Evolutionary conservation across 2,113 vertebrate genomes (phyloP), one percentile per base, ranked within the genome.

Genomic region (Pseudorectes ferrugineus): DNA sequence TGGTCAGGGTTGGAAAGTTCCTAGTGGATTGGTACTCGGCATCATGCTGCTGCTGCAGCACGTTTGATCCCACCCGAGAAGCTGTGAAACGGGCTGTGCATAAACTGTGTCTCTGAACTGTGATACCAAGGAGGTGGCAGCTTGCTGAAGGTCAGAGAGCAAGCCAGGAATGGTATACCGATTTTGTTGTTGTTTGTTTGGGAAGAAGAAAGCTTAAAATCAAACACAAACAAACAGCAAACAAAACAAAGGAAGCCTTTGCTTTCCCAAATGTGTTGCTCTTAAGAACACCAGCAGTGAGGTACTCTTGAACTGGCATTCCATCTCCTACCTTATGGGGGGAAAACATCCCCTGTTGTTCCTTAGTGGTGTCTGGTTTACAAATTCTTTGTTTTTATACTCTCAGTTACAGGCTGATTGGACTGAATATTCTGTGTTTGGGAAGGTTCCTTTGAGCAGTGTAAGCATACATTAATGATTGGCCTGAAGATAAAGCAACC

Each of bases 21-120:
- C 18, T 63, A 28, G 36, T 42, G 42, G 22, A 14, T 9, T 61
- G n/a, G 35, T 74, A 12, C 61, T 55, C 7, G 4, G 24, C 43
- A 51, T 49, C 62, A 18, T 16, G 8, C 48, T 79, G 8, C 48
- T 79, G 40, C 65, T 73, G 63, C 45, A 73, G 49, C 13, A 6
- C 2, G 2, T 68, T 67, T 45, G 43, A 48, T 48, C 20, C 31
- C 3, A 1, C n/a, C 22, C 20, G 14, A 45, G 62, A 36, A 78
- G 57, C 62, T 75, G 52, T 68, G 84, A 89, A 74, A 67, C 1
- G 1, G 20, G 9, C 57, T 63, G 0, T n/a, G 8, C 1, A 1
- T 87, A 48, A 89, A 48, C 40, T 85, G 15, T 52, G 29, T 46
- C 42, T 49, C 40, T 88, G 38, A 90, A 46, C 38, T 75, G 23